A percentile compares a stretch with the other conserved stretches of the same genome.
Conservation (phyloP, 2,797 vertebrate species). For the Intellagama lesueurii region DNA sequence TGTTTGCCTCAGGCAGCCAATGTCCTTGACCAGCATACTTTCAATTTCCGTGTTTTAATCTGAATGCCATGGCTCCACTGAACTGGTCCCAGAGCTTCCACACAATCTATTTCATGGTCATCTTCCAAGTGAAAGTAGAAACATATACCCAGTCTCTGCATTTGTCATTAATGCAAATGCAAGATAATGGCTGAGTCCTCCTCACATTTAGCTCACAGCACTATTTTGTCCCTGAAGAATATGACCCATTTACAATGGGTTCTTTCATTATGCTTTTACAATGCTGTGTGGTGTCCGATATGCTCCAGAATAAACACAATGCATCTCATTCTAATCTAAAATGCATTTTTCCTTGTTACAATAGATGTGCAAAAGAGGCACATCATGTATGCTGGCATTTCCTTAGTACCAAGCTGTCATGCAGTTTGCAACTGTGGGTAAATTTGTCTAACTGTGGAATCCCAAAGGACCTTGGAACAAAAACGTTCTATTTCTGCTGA, state of each 20-base stretch:
- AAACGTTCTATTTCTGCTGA: not conserved
- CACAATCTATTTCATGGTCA: not conserved
- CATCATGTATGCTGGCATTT: not conserved
- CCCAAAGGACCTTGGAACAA: not conserved
- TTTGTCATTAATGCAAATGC: not conserved
- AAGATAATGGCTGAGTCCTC: slow-evolving; percentile 44
- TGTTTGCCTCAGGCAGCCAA: not conserved
- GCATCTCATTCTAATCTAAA: slow-evolving; percentile 44
- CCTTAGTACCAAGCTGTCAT: not conserved
- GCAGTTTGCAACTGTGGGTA: slow-evolving; percentile 31
- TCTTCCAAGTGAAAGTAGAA: slow-evolving; percentile 12
- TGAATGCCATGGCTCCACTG: not conserved
- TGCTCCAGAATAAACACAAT: slow-evolving; percentile 33
- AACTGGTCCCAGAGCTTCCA: not conserved
- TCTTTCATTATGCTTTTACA: slow-evolving; percentile 64
- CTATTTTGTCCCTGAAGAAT: slow-evolving; percentile 53
- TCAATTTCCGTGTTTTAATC: not conserved
- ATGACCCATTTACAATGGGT: slow-evolving; percentile 55
- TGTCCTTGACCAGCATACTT: not conserved
- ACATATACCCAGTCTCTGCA: not conserved
- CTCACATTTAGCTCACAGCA: slow-evolving; percentile 47
- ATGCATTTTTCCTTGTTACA: slow-evolving; percentile 40
- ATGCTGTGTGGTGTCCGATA: slow-evolving; percentile 49
- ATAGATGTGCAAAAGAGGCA: not conserved
- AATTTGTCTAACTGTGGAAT: slow-evolving; percentile 29